Conservation (phyloP, 2,113 vertebrate genomes). For the Petrocephalus zakoni region DNA sequence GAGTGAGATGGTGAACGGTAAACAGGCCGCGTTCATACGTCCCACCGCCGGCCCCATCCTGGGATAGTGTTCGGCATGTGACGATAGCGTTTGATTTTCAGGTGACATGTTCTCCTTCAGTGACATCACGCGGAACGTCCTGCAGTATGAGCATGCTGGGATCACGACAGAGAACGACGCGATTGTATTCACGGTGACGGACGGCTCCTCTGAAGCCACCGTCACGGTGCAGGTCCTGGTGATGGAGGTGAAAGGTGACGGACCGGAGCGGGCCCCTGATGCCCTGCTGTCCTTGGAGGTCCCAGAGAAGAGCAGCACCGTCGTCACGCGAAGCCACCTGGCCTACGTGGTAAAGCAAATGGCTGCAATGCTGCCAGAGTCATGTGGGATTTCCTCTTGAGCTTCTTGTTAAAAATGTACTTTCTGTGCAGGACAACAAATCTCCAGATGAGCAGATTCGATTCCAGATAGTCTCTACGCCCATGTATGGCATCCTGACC, state of each 20-base stretch:
- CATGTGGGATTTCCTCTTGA: not conserved
- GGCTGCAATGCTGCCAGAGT: conserved; percentile 36
- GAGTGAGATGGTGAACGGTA: conserved; percentile 68
- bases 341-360: conserved; percentile 64
- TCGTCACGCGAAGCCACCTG: conserved; percentile 73
- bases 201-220: conserved; percentile 67
- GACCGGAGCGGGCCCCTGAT: conserved; percentile 60
- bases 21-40: not conserved
- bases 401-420: not conserved
- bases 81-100: conserved; percentile 39
- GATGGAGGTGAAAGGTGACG: conserved; percentile 45
- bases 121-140: conserved; percentile 69
- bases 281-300: conserved; percentile 71
- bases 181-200: conserved; percentile 81
- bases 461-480: conserved; percentile 79
- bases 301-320: conserved; percentile 68
- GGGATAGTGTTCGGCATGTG: not conserved
- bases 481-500: conserved; percentile 77
- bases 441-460: conserved; percentile 77
- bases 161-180: conserved; percentile 66
- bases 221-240: conserved; percentile 71
- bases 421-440: conserved; percentile 66
- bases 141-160: conserved; percentile 78
- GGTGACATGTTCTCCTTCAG: conserved; percentile 82
- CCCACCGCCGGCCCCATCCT: not conserved